A percentile compares a stretch with the other conserved stretches of the same genome.
Conservation (phyloP, 2,888 invertebrate genomes). For the Idaea straminata region DNA sequence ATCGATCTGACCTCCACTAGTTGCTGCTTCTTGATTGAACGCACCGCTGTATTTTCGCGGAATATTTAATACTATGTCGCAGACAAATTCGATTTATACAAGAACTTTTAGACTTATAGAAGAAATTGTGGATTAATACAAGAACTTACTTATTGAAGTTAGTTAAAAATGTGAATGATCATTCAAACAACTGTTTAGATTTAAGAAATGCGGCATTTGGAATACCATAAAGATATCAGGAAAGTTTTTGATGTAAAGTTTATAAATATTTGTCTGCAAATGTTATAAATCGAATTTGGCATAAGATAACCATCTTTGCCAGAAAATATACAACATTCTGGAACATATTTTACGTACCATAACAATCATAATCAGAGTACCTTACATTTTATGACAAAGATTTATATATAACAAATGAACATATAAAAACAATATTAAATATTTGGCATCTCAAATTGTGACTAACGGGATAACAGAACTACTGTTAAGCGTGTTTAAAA, state of each 20-base stretch:
- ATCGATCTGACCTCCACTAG: conserved; percentile 96
- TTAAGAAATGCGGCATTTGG: too few species aligned
- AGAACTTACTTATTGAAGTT: not conserved
- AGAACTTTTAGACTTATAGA: too few species aligned
- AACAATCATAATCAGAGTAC: not conserved
- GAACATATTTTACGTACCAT: not conserved
- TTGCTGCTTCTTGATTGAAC: conserved; percentile 97
- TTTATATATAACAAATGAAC: not conserved
- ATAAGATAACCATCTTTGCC: not conserved
- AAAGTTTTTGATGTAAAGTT: not conserved
- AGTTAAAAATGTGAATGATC: too few species aligned
- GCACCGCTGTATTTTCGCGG: conserved; percentile 84
- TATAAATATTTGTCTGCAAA: not conserved
- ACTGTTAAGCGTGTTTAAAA: not conserved
- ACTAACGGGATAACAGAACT: not conserved
- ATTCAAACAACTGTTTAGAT: too few species aligned
- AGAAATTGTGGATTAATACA: not conserved
- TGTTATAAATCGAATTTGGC: not conserved
- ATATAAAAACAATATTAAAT: not conserved
- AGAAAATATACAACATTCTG: not conserved
- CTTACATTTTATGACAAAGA: not conserved
- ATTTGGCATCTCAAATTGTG: not conserved
- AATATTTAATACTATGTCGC: conserved; percentile 36
- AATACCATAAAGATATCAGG: too few species aligned
- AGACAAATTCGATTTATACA: conserved; percentile 11